Evolutionary conservation across 2,888 invertebrate genomes (phyloP).

Genomic region (Oscheius sp.): DNA sequence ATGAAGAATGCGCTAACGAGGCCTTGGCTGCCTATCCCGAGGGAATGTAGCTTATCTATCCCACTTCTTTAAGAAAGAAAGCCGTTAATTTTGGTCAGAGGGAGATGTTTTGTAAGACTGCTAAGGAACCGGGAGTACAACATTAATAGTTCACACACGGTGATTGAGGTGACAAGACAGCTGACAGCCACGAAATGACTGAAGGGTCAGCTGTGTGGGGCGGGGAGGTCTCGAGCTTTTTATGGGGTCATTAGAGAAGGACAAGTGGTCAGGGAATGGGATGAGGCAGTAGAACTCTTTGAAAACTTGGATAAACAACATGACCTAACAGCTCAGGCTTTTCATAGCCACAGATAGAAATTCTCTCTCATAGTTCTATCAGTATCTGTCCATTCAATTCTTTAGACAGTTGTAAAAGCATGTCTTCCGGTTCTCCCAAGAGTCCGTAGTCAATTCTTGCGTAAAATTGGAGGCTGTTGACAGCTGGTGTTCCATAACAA

Average conservation of each 20-base stretch:
- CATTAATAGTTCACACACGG: background rate
- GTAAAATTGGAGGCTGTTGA: too few relatives aligned
- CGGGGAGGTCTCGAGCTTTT: background rate
- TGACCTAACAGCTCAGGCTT: too few relatives aligned
- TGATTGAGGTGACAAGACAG: conserved; percentile 22
- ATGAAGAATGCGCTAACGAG: conserved; percentile 38
- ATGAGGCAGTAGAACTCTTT: too few relatives aligned
- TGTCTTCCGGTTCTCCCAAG: too few relatives aligned
- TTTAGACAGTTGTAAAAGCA: too few relatives aligned
- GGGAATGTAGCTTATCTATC: conserved; percentile 6
- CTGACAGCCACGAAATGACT: background rate
- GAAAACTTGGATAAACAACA: too few relatives aligned
- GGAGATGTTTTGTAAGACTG: background rate
- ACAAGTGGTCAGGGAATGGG: background rate
- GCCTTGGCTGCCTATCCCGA: background rate
- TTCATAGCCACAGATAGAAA: too few relatives aligned
- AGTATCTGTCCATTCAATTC: too few relatives aligned
- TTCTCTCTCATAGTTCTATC: too few relatives aligned
- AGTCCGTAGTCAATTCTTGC: too few relatives aligned
- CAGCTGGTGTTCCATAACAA: too few relatives aligned
- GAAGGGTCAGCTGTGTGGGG: background rate
- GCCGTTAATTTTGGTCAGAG: conserved; percentile 9
- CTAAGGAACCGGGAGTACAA: background rate
- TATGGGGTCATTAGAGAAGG: background rate
- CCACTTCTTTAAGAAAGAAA: background rate